phyloP scores from a whole-genome alignment of 2,797 vertebrate species.

The Vespertilio murinus region DNA sequence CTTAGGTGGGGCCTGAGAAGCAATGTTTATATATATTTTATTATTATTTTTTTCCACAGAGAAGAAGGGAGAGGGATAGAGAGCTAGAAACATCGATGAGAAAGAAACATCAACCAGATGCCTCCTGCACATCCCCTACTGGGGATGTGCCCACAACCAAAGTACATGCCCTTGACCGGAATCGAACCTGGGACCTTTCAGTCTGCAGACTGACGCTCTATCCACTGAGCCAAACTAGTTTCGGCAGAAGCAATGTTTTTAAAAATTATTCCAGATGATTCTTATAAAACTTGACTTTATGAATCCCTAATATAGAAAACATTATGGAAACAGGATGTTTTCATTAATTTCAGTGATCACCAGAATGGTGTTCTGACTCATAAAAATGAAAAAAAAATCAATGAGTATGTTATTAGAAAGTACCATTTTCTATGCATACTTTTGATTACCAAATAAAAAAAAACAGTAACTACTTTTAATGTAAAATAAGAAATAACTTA shows the following conservation, averaged over 20 bases:
- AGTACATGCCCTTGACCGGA: no score
- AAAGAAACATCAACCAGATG: no score
- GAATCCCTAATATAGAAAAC: background rate
- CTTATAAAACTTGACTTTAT: background rate
- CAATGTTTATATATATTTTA: no score
- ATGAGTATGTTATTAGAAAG: slow-evolving; percentile 24
- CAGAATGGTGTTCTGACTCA: slow-evolving; percentile 19
- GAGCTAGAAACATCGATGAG: no score
- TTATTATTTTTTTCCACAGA: no score
- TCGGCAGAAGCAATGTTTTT: background rate
- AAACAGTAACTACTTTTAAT: background rate
- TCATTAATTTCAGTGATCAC: slow-evolving; percentile 5
- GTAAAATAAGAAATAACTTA: slow-evolving; percentile 1
- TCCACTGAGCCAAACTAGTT: no score
- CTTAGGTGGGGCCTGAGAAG: background rate
- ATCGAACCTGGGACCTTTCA: no score
- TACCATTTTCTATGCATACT: slow-evolving; percentile 6
- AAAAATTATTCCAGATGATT: background rate
- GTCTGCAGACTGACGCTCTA: no score
- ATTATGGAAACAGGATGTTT: slow-evolving; percentile 20
- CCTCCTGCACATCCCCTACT: no score
- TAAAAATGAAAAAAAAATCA: slow-evolving; percentile 38
- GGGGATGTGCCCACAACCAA: no score
- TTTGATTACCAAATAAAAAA: slow-evolving; percentile 4
- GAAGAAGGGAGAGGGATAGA: no score